Conservation (phyloP, 2,888 invertebrate genomes). For the Ectobius pallidus region DNA sequence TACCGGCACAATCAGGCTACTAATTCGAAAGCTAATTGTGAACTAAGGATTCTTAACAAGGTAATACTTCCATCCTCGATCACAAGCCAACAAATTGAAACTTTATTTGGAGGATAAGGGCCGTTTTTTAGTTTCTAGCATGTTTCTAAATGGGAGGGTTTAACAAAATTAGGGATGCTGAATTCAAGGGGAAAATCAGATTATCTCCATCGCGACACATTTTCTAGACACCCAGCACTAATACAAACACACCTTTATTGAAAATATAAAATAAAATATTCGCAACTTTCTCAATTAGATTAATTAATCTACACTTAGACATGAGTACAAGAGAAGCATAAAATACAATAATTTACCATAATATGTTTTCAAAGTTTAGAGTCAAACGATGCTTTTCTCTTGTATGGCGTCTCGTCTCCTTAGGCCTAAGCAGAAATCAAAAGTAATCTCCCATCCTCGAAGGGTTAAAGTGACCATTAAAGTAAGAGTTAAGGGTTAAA, state of each 20-base stretch:
- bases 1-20: too few species aligned
- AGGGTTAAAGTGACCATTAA: too few species aligned
- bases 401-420: too few species aligned
- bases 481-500: too few species aligned
- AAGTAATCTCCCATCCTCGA: too few species aligned
- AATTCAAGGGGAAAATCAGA: too few species aligned
- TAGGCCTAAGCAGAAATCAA: neutral
- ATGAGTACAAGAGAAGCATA: neutral
- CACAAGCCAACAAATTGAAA: neutral
- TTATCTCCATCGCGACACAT: too few species aligned
- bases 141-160: neutral
- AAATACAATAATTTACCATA: neutral
- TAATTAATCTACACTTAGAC: neutral
- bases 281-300: neutral
- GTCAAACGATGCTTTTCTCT: too few species aligned
- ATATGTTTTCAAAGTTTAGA: neutral
- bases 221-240: neutral
- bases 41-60: too few species aligned
- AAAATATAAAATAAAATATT: neutral
- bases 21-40: too few species aligned
- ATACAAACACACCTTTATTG: neutral
- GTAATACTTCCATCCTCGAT: too few species aligned
- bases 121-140: too few species aligned
- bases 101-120: neutral
- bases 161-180: neutral